A percentile compares a stretch with the other conserved stretches of the same genome.
These are phyloP conservation scores for Drosophila setosimentum DNA, from an alignment of 2,888 invertebrate genomes.

Conservation along the genomic window DNA sequence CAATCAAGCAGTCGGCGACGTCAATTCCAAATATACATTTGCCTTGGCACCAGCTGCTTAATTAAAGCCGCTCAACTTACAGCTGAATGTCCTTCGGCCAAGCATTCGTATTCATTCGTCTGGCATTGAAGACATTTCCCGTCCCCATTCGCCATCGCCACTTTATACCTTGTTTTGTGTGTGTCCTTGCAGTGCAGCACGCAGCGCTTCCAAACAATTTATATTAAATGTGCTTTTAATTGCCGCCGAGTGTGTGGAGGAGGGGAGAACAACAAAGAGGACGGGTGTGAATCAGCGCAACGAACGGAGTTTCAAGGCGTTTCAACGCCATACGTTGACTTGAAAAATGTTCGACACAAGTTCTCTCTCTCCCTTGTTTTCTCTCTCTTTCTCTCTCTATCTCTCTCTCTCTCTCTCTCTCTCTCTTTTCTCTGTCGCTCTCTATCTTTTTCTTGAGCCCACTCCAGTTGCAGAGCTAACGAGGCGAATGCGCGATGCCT, in stretches of 20 bases:
- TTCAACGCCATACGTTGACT: constrained; percentile 23
- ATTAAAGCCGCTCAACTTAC: constrained; percentile 23
- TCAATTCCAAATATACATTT: constrained; percentile 2
- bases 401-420: not conserved
- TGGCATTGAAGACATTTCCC: constrained; percentile 25
- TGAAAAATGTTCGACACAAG: constrained; percentile 29
- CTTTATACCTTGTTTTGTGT: constrained; percentile 25
- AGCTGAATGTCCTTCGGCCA: constrained; percentile 13
- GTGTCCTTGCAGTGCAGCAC: constrained; percentile 43
- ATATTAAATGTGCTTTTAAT: constrained; percentile 70
- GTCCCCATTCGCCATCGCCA: not conserved
- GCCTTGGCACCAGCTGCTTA: constrained; percentile 16
- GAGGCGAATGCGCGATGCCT: constrained; percentile 53
- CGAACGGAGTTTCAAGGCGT: constrained; percentile 46
- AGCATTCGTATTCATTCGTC: constrained; percentile 20
- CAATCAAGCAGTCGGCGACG: constrained; percentile 2
- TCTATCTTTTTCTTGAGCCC: not conserved
- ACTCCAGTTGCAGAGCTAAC: constrained; percentile 21
- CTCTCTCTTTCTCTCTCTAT: not conserved
- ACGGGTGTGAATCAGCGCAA: not conserved
- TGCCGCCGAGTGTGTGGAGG: constrained; percentile 29
- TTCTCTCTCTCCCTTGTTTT: too few species aligned
- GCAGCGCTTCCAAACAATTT: constrained; percentile 60
- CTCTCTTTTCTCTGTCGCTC: too few species aligned
- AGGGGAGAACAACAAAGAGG: not conserved